Evolutionary conservation across 2,888 invertebrate genomes (phyloP).

Genomic region (Ischnus inquisitorius): DNA sequence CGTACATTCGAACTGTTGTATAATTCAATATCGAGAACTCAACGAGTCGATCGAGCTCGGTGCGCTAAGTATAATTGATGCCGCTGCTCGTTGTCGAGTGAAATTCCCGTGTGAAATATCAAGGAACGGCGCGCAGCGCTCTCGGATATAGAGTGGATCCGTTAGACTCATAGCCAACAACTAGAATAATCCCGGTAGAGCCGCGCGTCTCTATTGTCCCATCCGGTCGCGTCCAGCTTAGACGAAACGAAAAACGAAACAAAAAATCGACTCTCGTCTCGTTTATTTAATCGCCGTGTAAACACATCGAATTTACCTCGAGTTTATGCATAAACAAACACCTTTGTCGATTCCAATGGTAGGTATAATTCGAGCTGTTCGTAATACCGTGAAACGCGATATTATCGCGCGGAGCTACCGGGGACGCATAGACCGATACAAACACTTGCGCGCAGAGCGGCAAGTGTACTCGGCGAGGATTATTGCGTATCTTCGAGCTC

Average conservation of each 20-base stretch:
- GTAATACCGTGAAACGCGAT: not conserved
- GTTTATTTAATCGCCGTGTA: not conserved
- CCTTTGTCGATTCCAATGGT: not conserved
- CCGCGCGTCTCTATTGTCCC: not conserved
- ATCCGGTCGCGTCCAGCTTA: not conserved
- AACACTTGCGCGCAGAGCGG: too few relatives aligned
- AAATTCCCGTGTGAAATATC: constrained; percentile 58
- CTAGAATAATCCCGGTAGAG: constrained; percentile 1
- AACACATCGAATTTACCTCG: not conserved
- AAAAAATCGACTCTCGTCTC: not conserved
- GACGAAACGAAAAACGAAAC: not conserved
- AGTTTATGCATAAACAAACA: not conserved
- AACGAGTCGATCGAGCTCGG: constrained; percentile 19
- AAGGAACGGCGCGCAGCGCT: constrained; percentile 48
- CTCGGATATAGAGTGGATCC: constrained; percentile 6
- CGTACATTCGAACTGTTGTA: too few relatives aligned
- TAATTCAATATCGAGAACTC: constrained; percentile 17
- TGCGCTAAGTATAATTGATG: constrained; percentile 2
- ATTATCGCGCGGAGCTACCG: not conserved
- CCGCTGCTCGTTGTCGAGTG: constrained; percentile 9
- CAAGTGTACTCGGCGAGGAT: too few relatives aligned
- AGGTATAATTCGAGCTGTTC: not conserved
- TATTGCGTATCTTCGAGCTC: too few relatives aligned
- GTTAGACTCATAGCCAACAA: constrained; percentile 2
- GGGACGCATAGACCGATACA: not conserved